Percentiles rank a stretch among this genome's conserved stretches.
phyloP scores from a whole-genome alignment of 2,888 invertebrate species.

The Dyspetes luteomarginatus region DNA sequence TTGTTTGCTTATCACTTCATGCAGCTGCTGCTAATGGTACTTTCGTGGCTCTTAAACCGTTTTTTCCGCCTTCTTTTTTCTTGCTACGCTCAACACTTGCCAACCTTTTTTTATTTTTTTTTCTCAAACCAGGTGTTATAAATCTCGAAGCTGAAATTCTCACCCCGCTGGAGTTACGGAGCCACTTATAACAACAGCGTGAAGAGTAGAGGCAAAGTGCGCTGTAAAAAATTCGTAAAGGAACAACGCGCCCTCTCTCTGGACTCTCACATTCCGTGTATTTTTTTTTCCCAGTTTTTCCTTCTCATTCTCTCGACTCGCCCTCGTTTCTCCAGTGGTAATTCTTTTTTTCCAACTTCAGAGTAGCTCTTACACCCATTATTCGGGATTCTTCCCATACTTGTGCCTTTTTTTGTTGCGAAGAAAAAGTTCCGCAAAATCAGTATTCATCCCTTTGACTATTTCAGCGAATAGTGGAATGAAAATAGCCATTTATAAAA shows the following conservation, averaged over 20 bases:
- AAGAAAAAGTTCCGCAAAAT: not conserved
- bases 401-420: not conserved
- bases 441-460: not conserved
- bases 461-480: not conserved
- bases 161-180: constrained; percentile 52
- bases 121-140: constrained; percentile 42
- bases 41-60: constrained; percentile 10
- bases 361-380: not conserved
- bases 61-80: constrained; percentile 31
- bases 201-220: constrained; percentile 33
- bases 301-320: not conserved
- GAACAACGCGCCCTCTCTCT: constrained; percentile 32
- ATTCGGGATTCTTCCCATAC: not conserved
- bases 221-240: constrained; percentile 61
- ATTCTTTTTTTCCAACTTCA: not conserved
- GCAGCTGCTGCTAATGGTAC: constrained; percentile 18
- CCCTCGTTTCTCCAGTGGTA: not conserved
- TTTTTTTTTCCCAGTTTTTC: not conserved
- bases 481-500: not conserved
- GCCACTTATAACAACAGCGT: constrained; percentile 57
- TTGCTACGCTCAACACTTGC: constrained; percentile 14
- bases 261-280: not conserved
- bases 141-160: constrained; percentile 62
- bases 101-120: constrained; percentile 33
- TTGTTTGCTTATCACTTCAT: constrained; percentile 44